Percentiles rank a stretch among this genome's conserved stretches.
phyloP scores from a whole-genome alignment of 2,797 vertebrate species.

The Thaleichthys pacificus region DNA sequence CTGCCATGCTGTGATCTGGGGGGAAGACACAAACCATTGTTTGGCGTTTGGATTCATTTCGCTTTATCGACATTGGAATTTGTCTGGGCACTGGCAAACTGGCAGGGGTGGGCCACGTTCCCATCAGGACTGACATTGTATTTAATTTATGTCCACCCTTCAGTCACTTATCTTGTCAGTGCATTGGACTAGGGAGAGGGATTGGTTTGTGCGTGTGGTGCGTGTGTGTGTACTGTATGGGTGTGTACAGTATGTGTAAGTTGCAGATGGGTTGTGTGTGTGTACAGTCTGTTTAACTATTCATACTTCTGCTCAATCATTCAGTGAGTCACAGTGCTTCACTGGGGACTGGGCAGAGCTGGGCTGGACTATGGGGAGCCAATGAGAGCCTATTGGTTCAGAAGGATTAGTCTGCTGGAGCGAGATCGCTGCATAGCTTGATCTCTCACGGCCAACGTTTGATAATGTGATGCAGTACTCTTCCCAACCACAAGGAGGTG shows the following conservation, averaged over 20 bases:
- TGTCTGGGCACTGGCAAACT: neutral
- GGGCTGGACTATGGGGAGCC: neutral
- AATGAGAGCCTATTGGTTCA: constrained; percentile 3
- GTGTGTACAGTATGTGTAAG: neutral
- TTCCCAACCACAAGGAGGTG: too few relatives aligned
- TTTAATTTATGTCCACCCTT: too few relatives aligned
- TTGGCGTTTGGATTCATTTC: neutral
- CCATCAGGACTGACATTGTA: neutral
- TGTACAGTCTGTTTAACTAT: neutral
- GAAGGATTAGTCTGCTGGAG: constrained; percentile 9
- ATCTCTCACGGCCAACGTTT: too few relatives aligned
- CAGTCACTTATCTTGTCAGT: constrained; percentile 26
- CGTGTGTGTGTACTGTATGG: neutral
- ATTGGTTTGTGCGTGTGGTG: neutral
- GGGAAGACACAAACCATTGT: constrained; percentile 5
- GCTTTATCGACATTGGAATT: neutral
- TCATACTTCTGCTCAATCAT: constrained; percentile 9
- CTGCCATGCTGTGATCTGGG: constrained; percentile 91
- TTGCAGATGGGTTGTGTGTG: neutral
- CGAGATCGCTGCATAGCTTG: neutral
- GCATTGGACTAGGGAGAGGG: constrained; percentile 20
- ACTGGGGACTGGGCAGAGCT: neutral
- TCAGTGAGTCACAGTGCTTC: neutral
- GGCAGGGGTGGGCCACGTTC: neutral
- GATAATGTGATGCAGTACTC: too few relatives aligned